A percentile compares a stretch with the other conserved stretches of the same genome.
Conservation (phyloP, 2,113 vertebrate species). For the Dermatemys mawii region DNA sequence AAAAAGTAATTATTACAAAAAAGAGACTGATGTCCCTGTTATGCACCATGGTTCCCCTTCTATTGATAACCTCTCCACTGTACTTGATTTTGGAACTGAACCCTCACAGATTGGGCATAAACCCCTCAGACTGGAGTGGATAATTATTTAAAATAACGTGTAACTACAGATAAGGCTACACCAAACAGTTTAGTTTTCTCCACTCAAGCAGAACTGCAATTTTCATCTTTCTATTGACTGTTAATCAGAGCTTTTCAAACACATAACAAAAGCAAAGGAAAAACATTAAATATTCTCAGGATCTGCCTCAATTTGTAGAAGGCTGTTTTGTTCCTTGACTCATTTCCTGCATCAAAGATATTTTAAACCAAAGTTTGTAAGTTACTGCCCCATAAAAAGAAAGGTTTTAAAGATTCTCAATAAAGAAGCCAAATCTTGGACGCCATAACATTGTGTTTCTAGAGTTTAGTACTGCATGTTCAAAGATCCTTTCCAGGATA, state of each 20-base stretch:
- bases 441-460: neutral
- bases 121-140: too few relatives aligned
- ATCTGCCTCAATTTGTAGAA: neutral
- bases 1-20: too few relatives aligned
- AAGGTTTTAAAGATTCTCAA: neutral
- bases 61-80: too few relatives aligned
- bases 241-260: neutral
- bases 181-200: neutral
- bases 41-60: too few relatives aligned
- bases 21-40: too few relatives aligned
- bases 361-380: neutral
- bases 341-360: neutral
- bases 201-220: neutral
- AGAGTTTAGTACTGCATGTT: neutral
- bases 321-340: neutral
- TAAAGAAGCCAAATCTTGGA: neutral
- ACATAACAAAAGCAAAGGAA: neutral
- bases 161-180: too few relatives aligned
- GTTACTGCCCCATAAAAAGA: neutral
- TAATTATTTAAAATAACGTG: too few relatives aligned
- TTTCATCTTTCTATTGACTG: neutral
- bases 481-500: neutral
- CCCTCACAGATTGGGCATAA: too few relatives aligned
- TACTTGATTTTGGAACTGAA: too few relatives aligned
- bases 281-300: neutral